Conservation (phyloP, 2,888 invertebrate genomes). For the Diplazon laetatorius region DNA sequence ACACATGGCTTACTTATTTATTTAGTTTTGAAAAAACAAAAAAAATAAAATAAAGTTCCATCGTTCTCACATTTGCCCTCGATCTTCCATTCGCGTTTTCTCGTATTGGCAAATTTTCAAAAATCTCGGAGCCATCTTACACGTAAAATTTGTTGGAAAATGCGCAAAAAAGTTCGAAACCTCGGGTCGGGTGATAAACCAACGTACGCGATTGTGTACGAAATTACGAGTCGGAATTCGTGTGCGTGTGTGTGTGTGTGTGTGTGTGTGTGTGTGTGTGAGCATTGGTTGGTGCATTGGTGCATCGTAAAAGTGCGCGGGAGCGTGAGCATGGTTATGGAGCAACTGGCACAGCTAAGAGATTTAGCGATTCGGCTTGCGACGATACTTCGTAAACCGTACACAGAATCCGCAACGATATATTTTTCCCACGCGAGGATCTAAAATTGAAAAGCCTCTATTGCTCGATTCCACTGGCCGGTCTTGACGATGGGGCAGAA, state of each 20-base stretch:
- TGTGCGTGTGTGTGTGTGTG: not conserved
- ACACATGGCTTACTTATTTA: not conserved
- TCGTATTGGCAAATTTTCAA: conserved; percentile 59
- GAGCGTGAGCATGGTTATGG: conserved; percentile 13
- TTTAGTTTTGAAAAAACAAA: no score
- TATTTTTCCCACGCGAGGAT: conserved; percentile 24
- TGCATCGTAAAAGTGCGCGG: conserved; percentile 1
- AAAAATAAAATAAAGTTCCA: no score
- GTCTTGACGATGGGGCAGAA: no score
- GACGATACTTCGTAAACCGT: not conserved
- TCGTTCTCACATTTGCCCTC: not conserved
- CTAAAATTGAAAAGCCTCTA: conserved; percentile 29
- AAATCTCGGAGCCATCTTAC: conserved; percentile 6
- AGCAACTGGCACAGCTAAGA: conserved; percentile 32
- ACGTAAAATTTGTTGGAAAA: conserved; percentile 27
- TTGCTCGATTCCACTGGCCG: not conserved
- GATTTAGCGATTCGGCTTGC: conserved; percentile 27
- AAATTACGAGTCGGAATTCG: conserved; percentile 16
- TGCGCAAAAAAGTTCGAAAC: conserved; percentile 43
- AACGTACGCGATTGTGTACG: conserved; percentile 10
- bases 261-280: not conserved
- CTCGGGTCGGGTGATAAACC: conserved; percentile 39
- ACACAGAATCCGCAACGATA: conserved; percentile 15
- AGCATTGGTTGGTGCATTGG: conserved; percentile 24
- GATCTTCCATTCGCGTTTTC: not conserved